Conservation (phyloP, 1,140 invertebrate species). For the Temnothorax longispinosus region DNA sequence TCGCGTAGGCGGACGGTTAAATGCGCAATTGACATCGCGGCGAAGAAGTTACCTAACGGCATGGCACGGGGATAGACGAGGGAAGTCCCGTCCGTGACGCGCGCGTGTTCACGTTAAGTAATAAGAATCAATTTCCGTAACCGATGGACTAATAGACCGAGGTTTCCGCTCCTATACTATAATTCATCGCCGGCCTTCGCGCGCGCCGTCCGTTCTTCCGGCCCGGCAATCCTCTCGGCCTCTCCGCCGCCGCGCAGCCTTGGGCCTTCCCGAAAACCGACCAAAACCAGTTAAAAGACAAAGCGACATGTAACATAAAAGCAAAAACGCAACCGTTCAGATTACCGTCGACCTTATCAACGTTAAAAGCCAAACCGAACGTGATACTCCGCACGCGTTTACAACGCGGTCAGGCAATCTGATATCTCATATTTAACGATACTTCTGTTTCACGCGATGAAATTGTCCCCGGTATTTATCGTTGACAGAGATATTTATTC, state of each 20-base stretch:
- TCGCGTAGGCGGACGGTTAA: conserved; percentile 50
- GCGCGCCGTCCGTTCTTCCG: conserved; percentile 10
- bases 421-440: conserved; percentile 14
- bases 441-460: background rate
- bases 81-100: conserved; percentile 36
- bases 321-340: background rate
- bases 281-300: background rate
- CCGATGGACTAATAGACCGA: conserved; percentile 60
- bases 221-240: background rate
- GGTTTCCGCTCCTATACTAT: conserved; percentile 19
- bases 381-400: background rate
- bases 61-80: conserved; percentile 22
- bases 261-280: background rate
- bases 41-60: conserved; percentile 64
- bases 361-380: background rate
- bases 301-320: background rate
- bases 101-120: conserved; percentile 62
- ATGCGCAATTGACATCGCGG: conserved; percentile 47
- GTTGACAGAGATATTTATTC: background rate
- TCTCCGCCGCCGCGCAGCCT: background rate
- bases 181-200: conserved; percentile 52
- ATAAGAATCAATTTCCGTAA: conserved; percentile 68
- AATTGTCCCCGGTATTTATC: background rate
- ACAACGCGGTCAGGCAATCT: conserved; percentile 3
- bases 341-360: background rate